Base-by-base conservation (phyloP, 2,797 vertebrate species). In the Apodemus agrarius region DNA sequence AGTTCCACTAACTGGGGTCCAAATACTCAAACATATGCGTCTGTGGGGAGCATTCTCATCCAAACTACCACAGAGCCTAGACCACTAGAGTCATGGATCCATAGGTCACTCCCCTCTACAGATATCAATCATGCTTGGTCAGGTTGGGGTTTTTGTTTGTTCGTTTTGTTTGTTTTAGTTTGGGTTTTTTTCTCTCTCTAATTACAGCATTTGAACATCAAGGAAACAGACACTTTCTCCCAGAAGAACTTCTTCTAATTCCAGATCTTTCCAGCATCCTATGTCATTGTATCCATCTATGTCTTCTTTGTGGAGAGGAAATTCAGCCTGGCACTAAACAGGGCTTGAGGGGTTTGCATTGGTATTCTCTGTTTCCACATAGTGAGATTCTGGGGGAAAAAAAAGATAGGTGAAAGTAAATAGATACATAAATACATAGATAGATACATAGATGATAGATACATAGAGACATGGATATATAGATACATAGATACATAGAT, bases 291-390 rank as follows among this genome's bases (percentile, higher is more conserved):
- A n/a, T 34, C 17, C 29, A 34, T 21, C 49, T 54, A 37, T n/a
- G 26, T 93, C 84, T 75, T 91, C 37, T 31, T 89, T 67, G 91
- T 79, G 65, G 22, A 72, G 46, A 91, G 63, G 29, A 93, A 90
- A 90, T 54, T 6, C 26, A 97, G 43, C 13, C 24, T 43, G 43
- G 12, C 7, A 43, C 26, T 37, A 19, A 17, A 24, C 16, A 43
- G 8, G 54, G 6, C 24, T 26, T 61, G n/a, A 40, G 22, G 86
- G 24, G 67, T 91, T 83, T 72, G 46, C 80, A 57, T 59, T 87
- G 63, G 17, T 54, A 29, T 40, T 78, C 43, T 87, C 29, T 79
- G 78, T 43, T 76, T 59, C 24, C 29, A 1, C 12, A 86, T 57
- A 40, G 52, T 26, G 22, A 82, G n/a, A 37, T 21, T 24, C n/a